Percentiles rank a stretch among this genome's conserved stretches.
These are phyloP conservation scores for Semaprochilodus insignis DNA, from an alignment of 2,797 vertebrate genomes.

Conservation along the genomic window DNA sequence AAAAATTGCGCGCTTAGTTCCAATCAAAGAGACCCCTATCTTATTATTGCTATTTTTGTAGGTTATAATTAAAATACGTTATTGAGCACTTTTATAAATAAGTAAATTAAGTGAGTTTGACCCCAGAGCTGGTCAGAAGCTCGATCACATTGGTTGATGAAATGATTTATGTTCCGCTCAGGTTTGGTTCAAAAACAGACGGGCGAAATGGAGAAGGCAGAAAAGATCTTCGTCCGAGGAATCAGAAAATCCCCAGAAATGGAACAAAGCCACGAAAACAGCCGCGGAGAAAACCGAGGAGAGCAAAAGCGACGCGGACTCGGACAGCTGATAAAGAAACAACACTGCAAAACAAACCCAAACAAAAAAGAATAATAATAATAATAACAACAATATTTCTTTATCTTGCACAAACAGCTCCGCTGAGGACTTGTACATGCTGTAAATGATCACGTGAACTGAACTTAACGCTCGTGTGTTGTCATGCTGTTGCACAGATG, in stretches of 20 bases:
- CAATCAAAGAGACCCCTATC: neutral
- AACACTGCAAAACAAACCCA: conserved; percentile 63
- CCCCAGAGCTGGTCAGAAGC: neutral
- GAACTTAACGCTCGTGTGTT: conserved; percentile 72
- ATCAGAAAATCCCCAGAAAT: conserved; percentile 93
- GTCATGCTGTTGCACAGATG: conserved; percentile 87
- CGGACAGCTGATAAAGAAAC: conserved; percentile 89
- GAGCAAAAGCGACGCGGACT: conserved; percentile 92
- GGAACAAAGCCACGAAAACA: conserved; percentile 88
- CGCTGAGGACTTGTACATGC: conserved; percentile 83
- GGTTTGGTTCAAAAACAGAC: conserved; percentile 99
- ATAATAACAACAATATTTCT: too few relatives aligned
- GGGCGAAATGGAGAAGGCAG: conserved; percentile 97
- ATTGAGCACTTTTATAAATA: neutral
- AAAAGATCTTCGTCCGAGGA: conserved; percentile 96
- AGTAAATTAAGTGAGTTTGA: too few relatives aligned
- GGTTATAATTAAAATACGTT: neutral
- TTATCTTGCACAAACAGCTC: conserved; percentile 78
- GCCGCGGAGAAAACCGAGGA: conserved; percentile 87
- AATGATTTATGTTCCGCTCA: conserved; percentile 62
- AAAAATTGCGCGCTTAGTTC: neutral
- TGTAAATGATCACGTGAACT: conserved; percentile 75
- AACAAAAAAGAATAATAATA: too few relatives aligned
- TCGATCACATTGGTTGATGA: neutral
- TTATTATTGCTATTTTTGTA: neutral